Base-by-base conservation (phyloP, 2,888 invertebrate species). In the Mactromeris polynyma region DNA sequence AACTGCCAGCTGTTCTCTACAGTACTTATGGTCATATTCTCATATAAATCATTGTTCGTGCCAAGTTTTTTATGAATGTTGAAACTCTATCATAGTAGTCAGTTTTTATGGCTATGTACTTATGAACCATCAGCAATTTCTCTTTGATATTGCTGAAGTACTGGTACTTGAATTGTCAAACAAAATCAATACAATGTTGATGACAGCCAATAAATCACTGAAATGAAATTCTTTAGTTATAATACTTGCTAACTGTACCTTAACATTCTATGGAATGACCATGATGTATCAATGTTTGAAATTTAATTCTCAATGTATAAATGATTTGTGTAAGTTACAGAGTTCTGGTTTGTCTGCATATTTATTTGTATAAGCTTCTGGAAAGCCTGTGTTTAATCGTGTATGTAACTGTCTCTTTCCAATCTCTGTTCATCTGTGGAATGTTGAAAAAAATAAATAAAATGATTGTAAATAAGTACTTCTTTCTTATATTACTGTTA, bases 321-420 rank as follows among this genome's bases (percentile, higher is more conserved):
- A 36, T 33, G 73, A 36, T 33, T 33, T 73, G 58, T 64, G 26
- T 64, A 26, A 64, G n/a, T 26, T n/a, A 64, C 26, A 64, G n/a
- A 64, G 58, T 33, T 4, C 17, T 17, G 73, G 73, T 36, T 73
- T 33, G 73, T 73, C 26, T 33, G 73, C 33, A 33, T 73, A 73
- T 73, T 73, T 73, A 73, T 73, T 17, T 73, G 36, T 36, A 33
- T 26, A 73, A 36, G 73, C 73, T 73, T 73, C 73, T 33, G 73
- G 73, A 73, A 73, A 73, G 73, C 73, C 73, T 33, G 73, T 73
- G 73, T 73, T 73, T 36, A 33, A 36, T 73, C 33, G 36, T 26
- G 31, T 73, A 17, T 73, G 19, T 14, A 36, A 19, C 33, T 33
- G 33, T 73, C 73, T 73, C n/a, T n/a, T n/a, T n/a, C 36, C 33